Percentiles rank a stretch among this genome's conserved stretches.
Conservation (phyloP, 2,888 invertebrate species). For the Tenthredo scrophulariae region DNA sequence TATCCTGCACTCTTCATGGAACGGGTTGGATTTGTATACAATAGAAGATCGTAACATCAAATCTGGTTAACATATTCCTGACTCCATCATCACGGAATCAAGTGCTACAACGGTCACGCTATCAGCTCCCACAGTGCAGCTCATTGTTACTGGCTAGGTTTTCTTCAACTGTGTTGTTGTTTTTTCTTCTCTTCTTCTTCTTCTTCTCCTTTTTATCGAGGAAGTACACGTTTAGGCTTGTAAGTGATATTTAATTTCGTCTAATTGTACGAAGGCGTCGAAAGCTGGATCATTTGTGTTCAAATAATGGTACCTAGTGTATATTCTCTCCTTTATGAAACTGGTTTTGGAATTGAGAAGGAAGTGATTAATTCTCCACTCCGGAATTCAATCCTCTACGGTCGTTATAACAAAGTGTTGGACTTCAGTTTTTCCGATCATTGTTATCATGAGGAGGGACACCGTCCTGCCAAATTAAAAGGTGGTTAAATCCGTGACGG, state of each 20-base stretch:
- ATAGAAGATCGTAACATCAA: slow-evolving; percentile 76
- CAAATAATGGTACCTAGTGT: not conserved
- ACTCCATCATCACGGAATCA: slow-evolving; percentile 54
- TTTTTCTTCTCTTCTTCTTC: not conserved
- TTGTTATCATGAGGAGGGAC: not conserved
- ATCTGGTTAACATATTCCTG: slow-evolving; percentile 73
- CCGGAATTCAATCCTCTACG: not conserved
- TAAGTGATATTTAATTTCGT: slow-evolving; percentile 44
- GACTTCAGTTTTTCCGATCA: not conserved
- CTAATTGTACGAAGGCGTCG: slow-evolving; percentile 30
- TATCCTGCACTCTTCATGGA: slow-evolving; percentile 13
- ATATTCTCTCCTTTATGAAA: not conserved
- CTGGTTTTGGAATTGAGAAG: not conserved
- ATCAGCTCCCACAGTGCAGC: slow-evolving; percentile 17
- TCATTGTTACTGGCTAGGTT: slow-evolving; percentile 11
- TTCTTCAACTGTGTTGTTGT: not conserved
- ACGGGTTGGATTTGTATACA: slow-evolving; percentile 74
- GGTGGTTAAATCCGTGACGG: not conserved
- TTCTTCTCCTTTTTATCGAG: not conserved
- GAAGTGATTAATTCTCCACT: slow-evolving; percentile 23
- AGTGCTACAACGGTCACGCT: slow-evolving; percentile 48
- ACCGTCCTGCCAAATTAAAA: slow-evolving; percentile 15
- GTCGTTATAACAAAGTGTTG: not conserved
- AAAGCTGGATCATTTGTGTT: slow-evolving; percentile 27
- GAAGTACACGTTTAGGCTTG: slow-evolving; percentile 38